Evolutionary conservation across 2,113 vertebrate species (phyloP), one percentile per base, ranked within the genome.

Genomic region (Craseonycteris thonglongyai): DNA sequence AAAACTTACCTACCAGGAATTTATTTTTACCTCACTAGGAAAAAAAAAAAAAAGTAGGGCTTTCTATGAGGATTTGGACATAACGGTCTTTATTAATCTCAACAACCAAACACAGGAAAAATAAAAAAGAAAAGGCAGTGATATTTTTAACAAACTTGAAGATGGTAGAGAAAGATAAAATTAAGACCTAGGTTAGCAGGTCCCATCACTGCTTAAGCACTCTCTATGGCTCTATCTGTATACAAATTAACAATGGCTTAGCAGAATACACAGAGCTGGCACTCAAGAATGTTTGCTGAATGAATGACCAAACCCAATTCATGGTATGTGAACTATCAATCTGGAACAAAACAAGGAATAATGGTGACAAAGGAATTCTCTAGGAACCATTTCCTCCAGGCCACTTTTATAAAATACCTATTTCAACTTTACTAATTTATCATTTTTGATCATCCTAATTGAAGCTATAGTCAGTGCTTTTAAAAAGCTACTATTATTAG

Each of bases 41-140:
- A 82, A 95, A 96, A 94, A 19, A 63, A 40, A 13, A 12, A 82
- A 95, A 96, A 94, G 24, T 18, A 83, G 33, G 6, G 21, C 35
- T 40, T 79, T 84, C 24, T 22, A 69, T 71, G 35, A 72, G 82
- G 72, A 91, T 86, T 61, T 74, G 56, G 40, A 68, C 26, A 78
- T 76, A 83, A 90, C 7, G 63, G 3, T 65, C 92, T 26, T 72
- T 68, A 92, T 78, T 94, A 87, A 87, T 56, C 49, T 51, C 51
- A 76, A 82, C 38, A 90, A 54, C 7, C 35, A 92, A 45, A 40
- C 4, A 69, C 6, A 74, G 49, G 56, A 71, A 75, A 95, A 61
- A 15, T 49, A 83, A 56, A 91, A 71, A 69, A 96, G 47, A 15
- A 51, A 84, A 69, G 18, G 6, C 24, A 47, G n/a, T 65, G 16